Percentiles rank a stretch among this genome's conserved stretches.
Evolutionary conservation across 2,888 invertebrate species (phyloP).

Genomic region (Meloe dianella): DNA sequence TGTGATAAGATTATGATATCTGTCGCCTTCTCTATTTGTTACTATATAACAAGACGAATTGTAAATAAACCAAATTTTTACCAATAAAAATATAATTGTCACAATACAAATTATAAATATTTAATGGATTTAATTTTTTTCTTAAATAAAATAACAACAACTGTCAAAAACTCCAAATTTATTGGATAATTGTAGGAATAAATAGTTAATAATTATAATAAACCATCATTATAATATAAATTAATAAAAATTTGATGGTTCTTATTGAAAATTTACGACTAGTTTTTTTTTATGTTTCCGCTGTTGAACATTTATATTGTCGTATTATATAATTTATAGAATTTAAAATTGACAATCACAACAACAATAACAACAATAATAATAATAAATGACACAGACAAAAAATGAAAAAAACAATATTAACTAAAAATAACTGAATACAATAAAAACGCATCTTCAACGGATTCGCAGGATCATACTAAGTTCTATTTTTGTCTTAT

Average conservation of each 20-base stretch:
- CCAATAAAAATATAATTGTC: neutral
- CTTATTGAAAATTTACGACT: neutral
- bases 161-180: neutral
- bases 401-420: neutral
- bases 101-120: neutral
- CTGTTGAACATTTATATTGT: neutral
- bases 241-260: neutral
- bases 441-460: constrained; percentile 6
- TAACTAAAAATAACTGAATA: neutral
- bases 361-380: neutral
- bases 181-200: neutral
- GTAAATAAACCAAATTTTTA: neutral
- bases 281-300: neutral
- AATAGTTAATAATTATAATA: neutral
- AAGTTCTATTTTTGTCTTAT: neutral
- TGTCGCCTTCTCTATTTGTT: constrained; percentile 11
- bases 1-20: constrained; percentile 16
- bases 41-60: no score
- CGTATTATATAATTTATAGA: constrained; percentile 1
- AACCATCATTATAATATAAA: neutral
- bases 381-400: neutral
- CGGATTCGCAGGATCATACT: constrained; percentile 1
- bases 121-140: no score
- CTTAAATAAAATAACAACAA: neutral
- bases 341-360: neutral